Evolutionary conservation across 2,113 vertebrate genomes (phyloP).

Genomic region (Passer montanus): DNA sequence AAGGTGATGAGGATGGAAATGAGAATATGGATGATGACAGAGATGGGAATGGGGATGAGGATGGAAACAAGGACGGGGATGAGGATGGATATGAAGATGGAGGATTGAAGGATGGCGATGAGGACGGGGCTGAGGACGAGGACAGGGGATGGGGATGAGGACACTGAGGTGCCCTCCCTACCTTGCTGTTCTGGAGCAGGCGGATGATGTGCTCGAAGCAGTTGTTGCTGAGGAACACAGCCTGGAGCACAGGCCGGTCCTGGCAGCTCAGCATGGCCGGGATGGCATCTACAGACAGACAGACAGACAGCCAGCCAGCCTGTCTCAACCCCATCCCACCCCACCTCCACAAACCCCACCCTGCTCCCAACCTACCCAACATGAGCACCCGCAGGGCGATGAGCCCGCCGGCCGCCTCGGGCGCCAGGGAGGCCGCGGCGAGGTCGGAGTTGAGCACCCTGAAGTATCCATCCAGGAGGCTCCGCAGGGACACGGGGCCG

Average conservation of each 20-base stretch:
- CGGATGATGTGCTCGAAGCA: conserved; percentile 97
- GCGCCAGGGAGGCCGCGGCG: neutral
- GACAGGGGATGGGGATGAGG: fast-evolving
- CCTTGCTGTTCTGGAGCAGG: conserved; percentile 98
- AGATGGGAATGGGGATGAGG: no score
- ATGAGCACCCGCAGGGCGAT: conserved; percentile 85
- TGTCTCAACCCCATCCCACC: neutral
- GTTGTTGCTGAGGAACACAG: conserved; percentile 97
- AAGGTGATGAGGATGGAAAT: neutral
- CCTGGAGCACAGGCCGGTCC: conserved; percentile 91
- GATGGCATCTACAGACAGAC: conserved; percentile 79
- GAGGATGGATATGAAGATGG: fast-evolving
- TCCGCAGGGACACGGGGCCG: conserved; percentile 82
- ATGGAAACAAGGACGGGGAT: fast-evolving
- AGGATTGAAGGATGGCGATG: neutral
- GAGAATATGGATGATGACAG: no score
- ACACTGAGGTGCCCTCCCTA: neutral
- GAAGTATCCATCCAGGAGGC: conserved; percentile 88
- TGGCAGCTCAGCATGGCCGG: conserved; percentile 91
- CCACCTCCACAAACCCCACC: fast-evolving
- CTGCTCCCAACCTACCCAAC: conserved; percentile 79
- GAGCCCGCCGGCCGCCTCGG: conserved; percentile 60
- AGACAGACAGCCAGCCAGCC: no score
- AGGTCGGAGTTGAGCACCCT: conserved; percentile 89
- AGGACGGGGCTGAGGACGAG: neutral